These are phyloP conservation scores for Ranitomeya imitator DNA, from an alignment of 2,113 vertebrate genomes.

Conservation along the genomic window DNA sequence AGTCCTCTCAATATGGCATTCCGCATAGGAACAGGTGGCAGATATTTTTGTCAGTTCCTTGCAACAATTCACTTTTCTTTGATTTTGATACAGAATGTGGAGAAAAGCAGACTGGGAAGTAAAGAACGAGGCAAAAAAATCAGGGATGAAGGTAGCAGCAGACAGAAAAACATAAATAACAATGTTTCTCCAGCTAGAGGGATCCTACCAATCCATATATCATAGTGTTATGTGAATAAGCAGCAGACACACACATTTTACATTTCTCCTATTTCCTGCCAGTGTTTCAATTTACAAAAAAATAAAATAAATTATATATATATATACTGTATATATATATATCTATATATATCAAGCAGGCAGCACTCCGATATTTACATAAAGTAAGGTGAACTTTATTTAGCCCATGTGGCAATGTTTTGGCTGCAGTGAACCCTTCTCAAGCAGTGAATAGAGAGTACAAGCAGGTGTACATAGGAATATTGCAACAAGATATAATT, in stretches of 20 bases:
- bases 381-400: too few relatives aligned
- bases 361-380: too few relatives aligned
- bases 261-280: not conserved
- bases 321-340: too few relatives aligned
- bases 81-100: slow-evolving; percentile 28
- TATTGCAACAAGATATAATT: too few relatives aligned
- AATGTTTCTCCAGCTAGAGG: not conserved
- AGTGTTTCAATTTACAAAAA: too few relatives aligned
- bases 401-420: too few relatives aligned
- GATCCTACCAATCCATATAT: not conserved
- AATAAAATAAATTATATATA: too few relatives aligned
- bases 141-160: not conserved
- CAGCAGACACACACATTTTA: not conserved
- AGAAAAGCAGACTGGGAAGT: not conserved
- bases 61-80: slow-evolving; percentile 37
- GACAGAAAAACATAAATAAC: not conserved
- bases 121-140: not conserved
- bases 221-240: not conserved
- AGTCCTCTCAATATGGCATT: slow-evolving; percentile 28
- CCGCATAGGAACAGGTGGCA: slow-evolving; percentile 27
- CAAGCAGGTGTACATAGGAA: too few relatives aligned
- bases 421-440: too few relatives aligned
- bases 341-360: too few relatives aligned
- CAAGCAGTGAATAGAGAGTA: too few relatives aligned
- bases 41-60: slow-evolving; percentile 31